A percentile compares a stretch with the other conserved stretches of the same genome.
phyloP scores from a whole-genome alignment of 2,888 invertebrate genomes.

The Andrena hattorfiana region DNA sequence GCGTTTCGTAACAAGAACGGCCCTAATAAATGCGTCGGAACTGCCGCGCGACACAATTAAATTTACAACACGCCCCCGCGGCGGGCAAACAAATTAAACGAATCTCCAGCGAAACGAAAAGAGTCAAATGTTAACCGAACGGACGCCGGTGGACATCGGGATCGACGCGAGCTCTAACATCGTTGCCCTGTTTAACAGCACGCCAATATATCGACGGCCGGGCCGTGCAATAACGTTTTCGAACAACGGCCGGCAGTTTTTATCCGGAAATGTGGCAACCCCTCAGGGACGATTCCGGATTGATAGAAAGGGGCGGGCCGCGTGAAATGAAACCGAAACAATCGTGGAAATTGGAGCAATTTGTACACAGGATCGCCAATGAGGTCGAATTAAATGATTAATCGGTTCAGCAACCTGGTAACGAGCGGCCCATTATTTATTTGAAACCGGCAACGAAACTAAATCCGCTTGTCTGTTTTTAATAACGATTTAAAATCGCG shows the following conservation, averaged over 20 bases:
- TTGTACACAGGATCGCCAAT: background rate
- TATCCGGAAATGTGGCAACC: background rate
- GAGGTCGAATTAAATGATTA: slow-evolving; percentile 4
- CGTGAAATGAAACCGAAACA: background rate
- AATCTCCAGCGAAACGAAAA: background rate
- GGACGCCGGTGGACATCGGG: too few relatives aligned
- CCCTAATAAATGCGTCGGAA: background rate
- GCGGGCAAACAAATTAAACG: slow-evolving; percentile 5
- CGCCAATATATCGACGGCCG: background rate
- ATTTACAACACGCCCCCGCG: background rate
- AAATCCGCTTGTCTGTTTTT: too few relatives aligned
- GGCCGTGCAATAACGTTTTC: background rate
- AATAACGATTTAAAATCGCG: too few relatives aligned
- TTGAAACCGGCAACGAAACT: too few relatives aligned
- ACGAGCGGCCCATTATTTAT: too few relatives aligned
- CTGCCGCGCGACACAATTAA: background rate
- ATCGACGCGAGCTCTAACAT: background rate
- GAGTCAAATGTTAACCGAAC: background rate
- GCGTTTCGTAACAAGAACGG: background rate
- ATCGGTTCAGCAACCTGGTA: background rate
- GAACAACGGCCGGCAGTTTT: background rate
- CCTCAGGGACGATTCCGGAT: background rate
- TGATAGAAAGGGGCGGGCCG: background rate
- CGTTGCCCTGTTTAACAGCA: background rate
- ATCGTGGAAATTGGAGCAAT: background rate